These are phyloP conservation scores for Archips xylosteana DNA, from an alignment of 2,888 invertebrate species.

Conservation along the genomic window DNA sequence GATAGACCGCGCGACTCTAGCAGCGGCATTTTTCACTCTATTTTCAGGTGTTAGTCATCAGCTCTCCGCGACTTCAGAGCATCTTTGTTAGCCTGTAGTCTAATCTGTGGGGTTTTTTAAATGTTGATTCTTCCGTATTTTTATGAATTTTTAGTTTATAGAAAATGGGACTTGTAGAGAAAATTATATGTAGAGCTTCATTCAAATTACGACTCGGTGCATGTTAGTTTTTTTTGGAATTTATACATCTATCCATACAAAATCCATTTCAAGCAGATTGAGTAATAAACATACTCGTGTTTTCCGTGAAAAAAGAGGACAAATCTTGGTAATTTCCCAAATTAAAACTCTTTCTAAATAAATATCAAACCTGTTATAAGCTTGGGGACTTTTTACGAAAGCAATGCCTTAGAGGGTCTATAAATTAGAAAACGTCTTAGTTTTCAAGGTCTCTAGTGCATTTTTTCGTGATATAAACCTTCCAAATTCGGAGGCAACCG, in stretches of 20 bases:
- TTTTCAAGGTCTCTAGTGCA: conserved; percentile 24
- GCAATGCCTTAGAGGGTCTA: neutral
- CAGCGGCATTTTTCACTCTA: conserved; percentile 31
- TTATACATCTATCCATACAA: too few relatives aligned
- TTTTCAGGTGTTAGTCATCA: conserved; percentile 21
- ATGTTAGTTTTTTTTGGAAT: neutral
- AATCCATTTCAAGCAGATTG: neutral
- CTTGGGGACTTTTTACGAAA: neutral
- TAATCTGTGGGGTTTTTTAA: neutral
- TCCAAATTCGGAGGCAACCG: conserved; percentile 45
- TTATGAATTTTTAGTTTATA: neutral
- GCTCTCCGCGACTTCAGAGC: neutral
- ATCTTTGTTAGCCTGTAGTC: neutral
- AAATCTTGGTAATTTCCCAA: neutral
- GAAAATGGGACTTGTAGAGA: neutral
- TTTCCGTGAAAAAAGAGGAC: neutral
- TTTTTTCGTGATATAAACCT: conserved; percentile 24
- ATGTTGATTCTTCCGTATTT: neutral
- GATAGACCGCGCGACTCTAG: conserved; percentile 68
- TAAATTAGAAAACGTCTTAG: conserved; percentile 15
- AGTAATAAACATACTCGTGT: neutral
- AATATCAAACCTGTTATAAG: neutral
- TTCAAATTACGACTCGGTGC: neutral
- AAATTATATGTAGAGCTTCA: neutral
- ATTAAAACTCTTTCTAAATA: neutral